Base-by-base conservation (phyloP, 2,888 invertebrate species). In the Drosophila dives region DNA sequence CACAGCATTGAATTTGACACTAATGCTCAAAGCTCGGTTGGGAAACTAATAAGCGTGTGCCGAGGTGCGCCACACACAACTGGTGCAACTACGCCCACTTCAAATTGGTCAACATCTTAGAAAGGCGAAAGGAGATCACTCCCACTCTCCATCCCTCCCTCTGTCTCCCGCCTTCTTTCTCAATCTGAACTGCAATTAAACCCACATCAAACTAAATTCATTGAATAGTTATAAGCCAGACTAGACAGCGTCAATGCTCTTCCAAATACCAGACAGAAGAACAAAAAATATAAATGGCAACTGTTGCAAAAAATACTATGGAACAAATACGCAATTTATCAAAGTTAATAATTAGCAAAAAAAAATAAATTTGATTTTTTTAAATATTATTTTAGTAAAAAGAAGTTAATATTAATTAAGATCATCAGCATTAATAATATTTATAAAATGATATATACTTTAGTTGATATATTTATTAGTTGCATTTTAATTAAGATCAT, bases 11-110 rank as follows among this genome's bases (percentile, higher is more conserved):
- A 60, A 77, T 42, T 74, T 87, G 89, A 90, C 90, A 80, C 90
- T 86, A 86, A 88, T 86, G 73, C 83, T 80, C 80, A 77, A 73
- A 74, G 88, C 86, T 65, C 86, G 86, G 83, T 77, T 88, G 66
- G 73, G 75, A 76, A 83, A 70, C 90, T 86, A 88, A 90, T 90
- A 80, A 90, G 83, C 83, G 87, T 72, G 63, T 55, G 68, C 67
- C 63, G 55, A 77, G 81, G 69, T 83, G 77, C 69, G 53, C 56
- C 81, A 60, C 33, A 17, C 53, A 15, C 23, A 45, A 45, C 45
- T 53, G 51, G 20, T 38, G 40, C 15, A 17, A 17, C 20, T 49
- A 68, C 34, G 20, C 75, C 71, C 60, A 58, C 49, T 26, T 51
- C 32, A 50, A 59, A 40, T 50, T 55, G 51, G 17, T 12, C 32